Evolutionary conservation across 53 echinoderm and acorn worm genomes (phyloP).

Genomic region (Temnopleurus reevesii): DNA sequence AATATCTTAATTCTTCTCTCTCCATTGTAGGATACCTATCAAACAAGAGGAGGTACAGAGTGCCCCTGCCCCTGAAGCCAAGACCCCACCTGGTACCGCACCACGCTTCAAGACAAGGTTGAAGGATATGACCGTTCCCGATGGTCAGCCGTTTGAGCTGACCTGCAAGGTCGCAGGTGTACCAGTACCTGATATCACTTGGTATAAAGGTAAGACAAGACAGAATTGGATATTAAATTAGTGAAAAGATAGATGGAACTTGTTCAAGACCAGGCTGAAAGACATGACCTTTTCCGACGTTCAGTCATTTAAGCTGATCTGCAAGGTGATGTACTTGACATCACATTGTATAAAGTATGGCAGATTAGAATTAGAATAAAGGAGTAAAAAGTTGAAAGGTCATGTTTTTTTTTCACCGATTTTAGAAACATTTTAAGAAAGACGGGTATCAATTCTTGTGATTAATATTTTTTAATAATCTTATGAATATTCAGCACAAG

Average conservation of each 20-base stretch:
- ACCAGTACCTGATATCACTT: conserved; percentile 69
- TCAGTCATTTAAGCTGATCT: conserved; percentile 72
- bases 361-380: too few species aligned
- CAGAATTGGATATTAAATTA: not conserved
- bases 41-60: conserved; percentile 16
- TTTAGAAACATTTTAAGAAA: too few species aligned
- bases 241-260: too few species aligned
- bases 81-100: conserved; percentile 66
- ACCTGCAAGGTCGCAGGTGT: conserved; percentile 78
- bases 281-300: conserved; percentile 78
- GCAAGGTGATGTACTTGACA: conserved; percentile 66
- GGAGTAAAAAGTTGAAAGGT: too few species aligned
- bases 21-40: conserved; percentile 34
- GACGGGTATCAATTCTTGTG: too few species aligned
- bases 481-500: too few species aligned
- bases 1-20: too few species aligned
- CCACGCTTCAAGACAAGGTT: conserved; percentile 79
- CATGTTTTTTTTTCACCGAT: too few species aligned
- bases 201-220: conserved; percentile 79
- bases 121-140: conserved; percentile 68
- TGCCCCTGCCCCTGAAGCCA: conserved; percentile 34
- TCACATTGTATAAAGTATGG: conserved; percentile 90
- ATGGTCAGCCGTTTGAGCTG: conserved; percentile 77
- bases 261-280: conserved; percentile 72
- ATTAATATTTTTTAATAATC: too few species aligned